phyloP scores from a whole-genome alignment of 2,888 invertebrate genomes.

The Idaea dimidiata region DNA sequence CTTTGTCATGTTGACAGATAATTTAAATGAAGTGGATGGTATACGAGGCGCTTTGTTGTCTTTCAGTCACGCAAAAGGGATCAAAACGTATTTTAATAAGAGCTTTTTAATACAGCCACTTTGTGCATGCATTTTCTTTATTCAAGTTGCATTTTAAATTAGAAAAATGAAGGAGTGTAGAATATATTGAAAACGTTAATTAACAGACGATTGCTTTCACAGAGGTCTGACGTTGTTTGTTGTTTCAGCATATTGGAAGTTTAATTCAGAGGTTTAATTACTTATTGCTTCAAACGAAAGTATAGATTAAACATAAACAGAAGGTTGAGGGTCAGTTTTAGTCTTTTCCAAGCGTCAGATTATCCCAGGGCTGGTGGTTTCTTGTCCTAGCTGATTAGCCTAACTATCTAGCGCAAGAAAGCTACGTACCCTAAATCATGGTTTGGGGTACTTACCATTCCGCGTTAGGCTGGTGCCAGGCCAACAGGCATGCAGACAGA shows the following conservation, averaged over 20 bases:
- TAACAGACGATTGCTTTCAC: background rate
- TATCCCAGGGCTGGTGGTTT: too few relatives aligned
- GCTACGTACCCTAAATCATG: too few relatives aligned
- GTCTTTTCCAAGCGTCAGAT: too few relatives aligned
- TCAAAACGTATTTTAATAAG: slow-evolving; percentile 21
- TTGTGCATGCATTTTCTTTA: background rate
- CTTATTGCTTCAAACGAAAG: background rate
- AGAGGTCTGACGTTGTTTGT: background rate
- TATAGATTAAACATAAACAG: background rate
- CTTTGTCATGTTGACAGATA: slow-evolving; percentile 22
- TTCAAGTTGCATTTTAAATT: slow-evolving; percentile 16
- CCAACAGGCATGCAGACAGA: too few relatives aligned
- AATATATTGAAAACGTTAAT: background rate
- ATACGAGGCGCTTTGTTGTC: slow-evolving; percentile 18
- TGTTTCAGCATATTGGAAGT: background rate
- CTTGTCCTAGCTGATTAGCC: too few relatives aligned
- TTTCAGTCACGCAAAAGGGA: slow-evolving; percentile 21
- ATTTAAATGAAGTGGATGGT: slow-evolving; percentile 32
- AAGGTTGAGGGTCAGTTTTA: too few relatives aligned
- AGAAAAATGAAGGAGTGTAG: background rate
- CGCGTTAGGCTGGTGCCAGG: too few relatives aligned
- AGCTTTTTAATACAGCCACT: slow-evolving; percentile 1
- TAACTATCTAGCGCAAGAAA: too few relatives aligned
- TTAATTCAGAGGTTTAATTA: background rate
- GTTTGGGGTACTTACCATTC: too few relatives aligned